Evolutionary conservation across 1,140 invertebrate genomes (phyloP).

Genomic region (Chrysoperla carnea): DNA sequence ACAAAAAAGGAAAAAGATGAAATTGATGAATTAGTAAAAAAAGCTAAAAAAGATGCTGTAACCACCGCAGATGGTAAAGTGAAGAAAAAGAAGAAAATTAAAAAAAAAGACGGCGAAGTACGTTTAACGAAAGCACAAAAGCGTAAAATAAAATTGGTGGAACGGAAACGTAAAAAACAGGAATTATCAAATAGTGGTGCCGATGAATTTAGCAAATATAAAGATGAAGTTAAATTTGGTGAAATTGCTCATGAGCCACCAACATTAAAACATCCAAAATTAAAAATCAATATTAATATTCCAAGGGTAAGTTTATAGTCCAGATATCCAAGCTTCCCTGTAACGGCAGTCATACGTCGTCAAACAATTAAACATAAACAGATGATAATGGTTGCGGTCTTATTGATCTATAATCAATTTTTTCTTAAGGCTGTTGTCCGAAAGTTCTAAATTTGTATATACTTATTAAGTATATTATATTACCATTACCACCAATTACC

Average conservation of each 20-base stretch:
- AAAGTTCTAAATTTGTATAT: too few species aligned
- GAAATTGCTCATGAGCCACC: constrained; percentile 48
- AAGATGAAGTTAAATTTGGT: constrained; percentile 42
- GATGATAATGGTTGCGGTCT: too few species aligned
- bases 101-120: constrained; percentile 24
- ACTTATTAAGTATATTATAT: too few species aligned
- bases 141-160: neutral
- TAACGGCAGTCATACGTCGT: too few species aligned
- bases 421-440: too few species aligned
- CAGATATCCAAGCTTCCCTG: too few species aligned
- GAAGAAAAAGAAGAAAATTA: constrained; percentile 27
- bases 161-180: too few species aligned
- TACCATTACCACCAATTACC: too few species aligned
- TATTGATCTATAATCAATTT: too few species aligned
- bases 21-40: constrained; percentile 19
- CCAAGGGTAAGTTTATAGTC: constrained; percentile 24
- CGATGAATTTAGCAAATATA: constrained; percentile 20
- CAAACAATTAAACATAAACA: too few species aligned
- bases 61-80: constrained; percentile 8
- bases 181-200: too few species aligned
- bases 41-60: constrained; percentile 15
- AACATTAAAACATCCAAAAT: constrained; percentile 26
- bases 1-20: constrained; percentile 25
- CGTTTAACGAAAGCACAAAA: constrained; percentile 25
- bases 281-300: constrained; percentile 19